phyloP scores from a whole-genome alignment of 2,113 vertebrate genomes.

The Oreochromis tanganicae region DNA sequence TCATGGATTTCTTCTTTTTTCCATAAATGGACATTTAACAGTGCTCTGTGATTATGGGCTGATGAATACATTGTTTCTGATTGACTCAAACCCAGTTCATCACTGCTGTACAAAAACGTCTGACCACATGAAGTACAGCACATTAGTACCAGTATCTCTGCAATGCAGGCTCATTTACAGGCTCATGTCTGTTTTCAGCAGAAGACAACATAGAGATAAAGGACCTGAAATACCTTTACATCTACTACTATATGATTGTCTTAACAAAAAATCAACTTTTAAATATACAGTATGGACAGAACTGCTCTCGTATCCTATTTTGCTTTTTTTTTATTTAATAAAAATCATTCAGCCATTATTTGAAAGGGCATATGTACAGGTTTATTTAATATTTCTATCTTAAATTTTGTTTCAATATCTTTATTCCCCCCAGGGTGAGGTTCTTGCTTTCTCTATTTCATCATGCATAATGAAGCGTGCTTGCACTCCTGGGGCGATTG shows the following conservation, averaged over 20 bases:
- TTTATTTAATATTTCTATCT: neutral
- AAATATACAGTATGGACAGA: neutral
- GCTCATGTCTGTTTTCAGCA: neutral
- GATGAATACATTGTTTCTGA: neutral
- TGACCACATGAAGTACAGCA: neutral
- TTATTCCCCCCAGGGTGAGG: slow-evolving; percentile 4
- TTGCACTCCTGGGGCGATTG: slow-evolving; percentile 32
- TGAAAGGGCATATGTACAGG: neutral
- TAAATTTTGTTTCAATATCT: neutral
- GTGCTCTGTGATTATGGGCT: neutral
- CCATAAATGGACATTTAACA: neutral
- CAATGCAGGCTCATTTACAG: neutral
- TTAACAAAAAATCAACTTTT: neutral
- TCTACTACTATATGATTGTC: neutral
- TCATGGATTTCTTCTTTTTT: neutral
- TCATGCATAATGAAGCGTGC: slow-evolving; percentile 26
- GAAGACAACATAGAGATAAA: neutral
- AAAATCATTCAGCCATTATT: neutral
- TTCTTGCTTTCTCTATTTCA: neutral
- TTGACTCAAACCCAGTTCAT: neutral
- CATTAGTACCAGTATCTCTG: neutral
- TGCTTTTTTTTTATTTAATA: neutral
- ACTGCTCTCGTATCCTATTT: neutral
- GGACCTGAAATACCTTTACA: neutral
- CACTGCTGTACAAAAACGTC: neutral